Evolutionary conservation across 2,797 vertebrate species (phyloP), one percentile per base, ranked within the genome.

Genomic region (Lutjanus campechanus): DNA sequence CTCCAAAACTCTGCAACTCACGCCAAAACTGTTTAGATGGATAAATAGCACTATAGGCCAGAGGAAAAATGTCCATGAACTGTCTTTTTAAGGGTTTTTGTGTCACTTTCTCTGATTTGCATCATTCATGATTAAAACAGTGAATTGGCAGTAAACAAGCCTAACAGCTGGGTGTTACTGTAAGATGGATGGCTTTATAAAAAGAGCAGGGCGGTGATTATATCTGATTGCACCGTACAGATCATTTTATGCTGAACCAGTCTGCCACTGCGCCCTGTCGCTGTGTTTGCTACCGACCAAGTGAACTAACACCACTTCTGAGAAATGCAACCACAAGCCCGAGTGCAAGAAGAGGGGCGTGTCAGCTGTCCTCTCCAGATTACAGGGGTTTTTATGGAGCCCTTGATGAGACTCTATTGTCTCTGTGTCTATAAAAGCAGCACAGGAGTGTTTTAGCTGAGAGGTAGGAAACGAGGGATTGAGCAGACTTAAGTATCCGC

Each of bases 371-470:
- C 69, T 62, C 56, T 76, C 58, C 63, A 85, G 88, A 89, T 92
- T 90, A 84, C 86, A 91, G 90, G 84, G 84, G 17, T 44, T 75
- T 86, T 85, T 85, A 80, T 73, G 63, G 61, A 40, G 77, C 75
- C 83, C 63, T 79, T 62, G 87, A 86, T 71, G 80, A 79, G 72
- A 77, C 83, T 77, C 77, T 16, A 76, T 91, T 91, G 87, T 92
- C 77, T 85, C 58, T 8, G 61, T 77, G 67, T 89, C 60, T 67
- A 46, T 88, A 82, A 82, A 91, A 77, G 65, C 83, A 76, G 79
- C 63, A 19, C 73, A 55, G 84, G 71, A 74, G 77, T 25, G 59
- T 86, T 84, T 51, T 2, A 77, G 83, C 55, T 54, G 72, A 50
- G 79, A 56, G 61, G 69, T 69, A 29, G 83, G 69, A 81, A 89